phyloP scores from a whole-genome alignment of 2,797 vertebrate species.

The Sciurus carolinensis region DNA sequence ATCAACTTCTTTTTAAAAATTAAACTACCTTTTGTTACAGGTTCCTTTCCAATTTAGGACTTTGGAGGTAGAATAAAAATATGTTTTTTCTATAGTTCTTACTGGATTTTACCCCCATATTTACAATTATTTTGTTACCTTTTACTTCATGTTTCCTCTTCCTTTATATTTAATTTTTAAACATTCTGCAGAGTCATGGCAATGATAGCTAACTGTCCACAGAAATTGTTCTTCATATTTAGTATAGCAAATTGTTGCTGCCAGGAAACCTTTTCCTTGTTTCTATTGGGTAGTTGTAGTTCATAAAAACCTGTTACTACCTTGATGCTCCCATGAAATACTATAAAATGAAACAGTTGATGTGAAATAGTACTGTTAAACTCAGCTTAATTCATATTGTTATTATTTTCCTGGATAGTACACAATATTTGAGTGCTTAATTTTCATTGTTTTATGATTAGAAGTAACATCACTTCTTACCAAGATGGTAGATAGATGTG shows the following conservation, averaged over 20 bases:
- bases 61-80: neutral
- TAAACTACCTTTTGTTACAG: neutral
- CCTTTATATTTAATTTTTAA: neutral
- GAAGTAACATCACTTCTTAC: neutral
- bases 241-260: neutral
- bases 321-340: neutral
- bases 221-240: neutral
- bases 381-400: neutral
- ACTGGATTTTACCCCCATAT: neutral
- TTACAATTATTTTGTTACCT: neutral
- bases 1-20: neutral
- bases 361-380: neutral
- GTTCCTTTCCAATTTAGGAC: neutral
- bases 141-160: neutral
- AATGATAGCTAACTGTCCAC: neutral
- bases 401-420: neutral
- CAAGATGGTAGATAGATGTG: neutral
- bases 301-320: neutral
- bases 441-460: neutral
- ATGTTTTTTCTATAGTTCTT: neutral
- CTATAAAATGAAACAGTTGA: neutral
- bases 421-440: neutral
- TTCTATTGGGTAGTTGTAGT: neutral
- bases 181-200: neutral
- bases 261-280: neutral